Percentiles rank a stretch among this genome's conserved stretches.
These are phyloP conservation scores for Chrysotoxum bicinctum DNA, from an alignment of 2,888 invertebrate genomes.

Conservation along the genomic window DNA sequence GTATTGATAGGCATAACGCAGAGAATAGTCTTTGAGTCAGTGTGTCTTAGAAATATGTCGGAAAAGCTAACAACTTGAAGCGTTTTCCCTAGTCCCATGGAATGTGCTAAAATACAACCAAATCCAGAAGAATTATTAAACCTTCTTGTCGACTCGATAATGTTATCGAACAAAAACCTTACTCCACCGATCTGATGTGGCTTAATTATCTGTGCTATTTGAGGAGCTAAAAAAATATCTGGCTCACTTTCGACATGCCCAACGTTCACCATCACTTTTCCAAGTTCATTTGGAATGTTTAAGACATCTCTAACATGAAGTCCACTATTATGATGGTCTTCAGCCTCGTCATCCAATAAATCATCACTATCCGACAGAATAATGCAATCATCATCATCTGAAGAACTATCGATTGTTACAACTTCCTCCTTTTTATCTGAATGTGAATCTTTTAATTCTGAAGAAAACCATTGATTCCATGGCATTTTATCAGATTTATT, in stretches of 20 bases:
- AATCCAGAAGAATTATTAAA: conserved; percentile 95
- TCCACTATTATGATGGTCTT: conserved; percentile 95
- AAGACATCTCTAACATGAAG: conserved; percentile 96
- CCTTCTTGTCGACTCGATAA: conserved; percentile 95
- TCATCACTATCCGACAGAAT: conserved; percentile 92
- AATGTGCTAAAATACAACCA: conserved; percentile 98
- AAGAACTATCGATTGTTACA: conserved; percentile 90
- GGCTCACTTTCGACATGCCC: conserved; percentile 95
- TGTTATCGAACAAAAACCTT: conserved; percentile 97
- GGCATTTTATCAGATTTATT: conserved; percentile 24
- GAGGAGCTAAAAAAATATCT: conserved; percentile 95
- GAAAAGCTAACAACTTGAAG: conserved; percentile 97
- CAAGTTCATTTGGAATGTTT: conserved; percentile 95
- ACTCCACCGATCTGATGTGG: conserved; percentile 99
- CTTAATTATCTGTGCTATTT: conserved; percentile 94
- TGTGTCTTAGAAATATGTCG: conserved; percentile 96
- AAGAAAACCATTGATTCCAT: conserved; percentile 38
- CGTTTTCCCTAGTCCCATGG: conserved; percentile 99
- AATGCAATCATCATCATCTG: conserved; percentile 92
- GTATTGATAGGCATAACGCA: conserved; percentile 99
- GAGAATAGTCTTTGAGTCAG: conserved; percentile 92
- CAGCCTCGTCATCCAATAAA: conserved; percentile 90
- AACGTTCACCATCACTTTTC: conserved; percentile 95
- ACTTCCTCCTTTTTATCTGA: conserved; percentile 76
- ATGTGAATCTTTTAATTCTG: conserved; percentile 49